These are phyloP conservation scores for Yponomeuta sedellus DNA, from an alignment of 2,888 invertebrate genomes.

Conservation along the genomic window DNA sequence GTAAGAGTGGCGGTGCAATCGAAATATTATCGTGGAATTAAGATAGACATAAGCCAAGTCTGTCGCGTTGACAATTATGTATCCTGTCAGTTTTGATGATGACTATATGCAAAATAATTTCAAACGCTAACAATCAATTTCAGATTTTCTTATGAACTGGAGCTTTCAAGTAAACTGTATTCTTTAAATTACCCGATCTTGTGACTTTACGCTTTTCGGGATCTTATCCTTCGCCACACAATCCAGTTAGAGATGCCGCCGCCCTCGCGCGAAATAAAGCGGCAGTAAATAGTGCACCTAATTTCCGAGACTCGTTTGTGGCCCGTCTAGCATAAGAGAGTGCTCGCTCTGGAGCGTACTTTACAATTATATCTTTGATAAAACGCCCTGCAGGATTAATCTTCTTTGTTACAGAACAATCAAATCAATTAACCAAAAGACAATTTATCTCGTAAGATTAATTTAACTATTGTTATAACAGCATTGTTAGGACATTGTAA, in stretches of 20 bases:
- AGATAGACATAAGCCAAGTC: not conserved
- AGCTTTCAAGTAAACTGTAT: too few species aligned
- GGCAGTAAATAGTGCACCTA: conserved; percentile 31
- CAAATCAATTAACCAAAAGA: too few species aligned
- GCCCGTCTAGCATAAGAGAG: not conserved
- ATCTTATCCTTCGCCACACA: not conserved
- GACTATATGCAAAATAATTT: too few species aligned
- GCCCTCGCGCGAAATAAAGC: conserved; percentile 23
- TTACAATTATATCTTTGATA: not conserved
- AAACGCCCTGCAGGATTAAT: too few species aligned
- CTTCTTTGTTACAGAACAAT: too few species aligned
- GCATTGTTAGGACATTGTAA: too few species aligned
- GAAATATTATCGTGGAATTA: not conserved
- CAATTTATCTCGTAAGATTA: too few species aligned
- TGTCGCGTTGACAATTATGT: not conserved
- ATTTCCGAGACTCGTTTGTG: conserved; percentile 30
- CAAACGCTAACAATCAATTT: too few species aligned
- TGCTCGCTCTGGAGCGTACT: not conserved
- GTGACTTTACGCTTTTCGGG: too few species aligned
- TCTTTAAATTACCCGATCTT: too few species aligned
- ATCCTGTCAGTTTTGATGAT: not conserved
- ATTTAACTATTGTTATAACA: too few species aligned
- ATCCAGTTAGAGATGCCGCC: not conserved
- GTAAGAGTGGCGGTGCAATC: not conserved
- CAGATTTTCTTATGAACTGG: too few species aligned